phyloP scores from a whole-genome alignment of 1,140 invertebrate genomes.

The Oreohelix idahoensis region DNA sequence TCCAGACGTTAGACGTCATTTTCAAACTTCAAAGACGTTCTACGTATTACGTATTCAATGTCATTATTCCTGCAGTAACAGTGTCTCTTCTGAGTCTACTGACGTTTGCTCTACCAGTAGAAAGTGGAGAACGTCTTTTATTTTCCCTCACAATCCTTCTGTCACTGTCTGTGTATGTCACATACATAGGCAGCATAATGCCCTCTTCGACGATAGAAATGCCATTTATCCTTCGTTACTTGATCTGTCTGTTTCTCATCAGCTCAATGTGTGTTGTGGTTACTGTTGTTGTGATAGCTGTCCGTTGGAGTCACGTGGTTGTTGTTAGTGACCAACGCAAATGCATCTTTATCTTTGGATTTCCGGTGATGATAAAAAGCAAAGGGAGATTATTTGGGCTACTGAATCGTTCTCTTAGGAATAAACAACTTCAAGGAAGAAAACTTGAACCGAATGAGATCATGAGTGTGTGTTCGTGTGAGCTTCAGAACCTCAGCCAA shows the following conservation, averaged over 20 bases:
- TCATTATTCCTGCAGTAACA: slow-evolving; percentile 51
- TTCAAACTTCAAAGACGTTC: slow-evolving; percentile 12
- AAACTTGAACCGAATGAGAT: no score
- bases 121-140: slow-evolving; percentile 65
- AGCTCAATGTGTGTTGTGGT: not conserved
- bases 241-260: not conserved
- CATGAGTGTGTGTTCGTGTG: no score
- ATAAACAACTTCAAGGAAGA: no score
- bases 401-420: no score
- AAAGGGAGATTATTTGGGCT: no score
- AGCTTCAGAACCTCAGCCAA: no score
- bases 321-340: not conserved
- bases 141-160: slow-evolving; percentile 66
- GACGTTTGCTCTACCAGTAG: slow-evolving; percentile 62
- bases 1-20: not conserved
- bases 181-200: slow-evolving; percentile 65
- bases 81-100: slow-evolving; percentile 55
- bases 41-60: slow-evolving; percentile 44
- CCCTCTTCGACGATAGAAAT: slow-evolving; percentile 52
- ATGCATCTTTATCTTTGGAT: not conserved
- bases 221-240: slow-evolving; percentile 3
- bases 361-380: not conserved
- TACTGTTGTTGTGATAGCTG: not conserved
- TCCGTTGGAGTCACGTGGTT: not conserved
- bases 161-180: slow-evolving; percentile 66